A percentile compares a stretch with the other conserved stretches of the same genome.
Evolutionary conservation across 1,140 invertebrate species (phyloP).

Genomic region (Nylanderia fulva): DNA sequence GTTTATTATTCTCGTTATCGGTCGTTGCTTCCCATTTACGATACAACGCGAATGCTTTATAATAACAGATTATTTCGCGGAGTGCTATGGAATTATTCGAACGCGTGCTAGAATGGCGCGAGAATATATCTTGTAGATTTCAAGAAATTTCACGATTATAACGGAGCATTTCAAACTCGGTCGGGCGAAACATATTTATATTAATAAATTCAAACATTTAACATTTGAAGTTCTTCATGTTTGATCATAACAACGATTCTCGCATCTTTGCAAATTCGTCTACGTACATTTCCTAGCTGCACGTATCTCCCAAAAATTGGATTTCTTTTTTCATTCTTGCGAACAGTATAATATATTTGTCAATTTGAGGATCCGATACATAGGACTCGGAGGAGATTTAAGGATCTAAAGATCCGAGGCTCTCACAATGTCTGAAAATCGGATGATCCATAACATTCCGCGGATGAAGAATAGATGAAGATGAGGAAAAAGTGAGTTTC

Average conservation of each 20-base stretch:
- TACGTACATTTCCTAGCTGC: not conserved
- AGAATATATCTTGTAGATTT: conserved; percentile 25
- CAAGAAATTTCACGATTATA: not conserved
- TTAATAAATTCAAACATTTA: conserved; percentile 22
- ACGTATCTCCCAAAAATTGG: not conserved
- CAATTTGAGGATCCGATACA: not conserved
- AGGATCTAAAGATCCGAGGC: not conserved
- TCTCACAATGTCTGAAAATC: not conserved
- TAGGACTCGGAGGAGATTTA: not conserved
- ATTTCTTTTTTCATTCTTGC: not conserved
- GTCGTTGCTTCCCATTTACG: conserved; percentile 32
- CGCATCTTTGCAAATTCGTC: not conserved
- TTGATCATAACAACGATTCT: not conserved
- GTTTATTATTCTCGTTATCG: conserved; percentile 51
- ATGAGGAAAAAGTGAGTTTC: not conserved
- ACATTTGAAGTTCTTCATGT: not conserved
- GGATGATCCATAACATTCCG: not conserved
- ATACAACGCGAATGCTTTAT: conserved; percentile 21
- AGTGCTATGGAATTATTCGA: not conserved
- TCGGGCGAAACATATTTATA: no score
- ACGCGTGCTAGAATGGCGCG: not conserved
- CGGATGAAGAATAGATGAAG: no score
- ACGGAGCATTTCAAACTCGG: not conserved
- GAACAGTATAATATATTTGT: not conserved
- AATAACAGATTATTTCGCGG: conserved; percentile 20